These are phyloP conservation scores for Danio tinwini DNA, from an alignment of 2,797 vertebrate genomes.

Conservation along the genomic window DNA sequence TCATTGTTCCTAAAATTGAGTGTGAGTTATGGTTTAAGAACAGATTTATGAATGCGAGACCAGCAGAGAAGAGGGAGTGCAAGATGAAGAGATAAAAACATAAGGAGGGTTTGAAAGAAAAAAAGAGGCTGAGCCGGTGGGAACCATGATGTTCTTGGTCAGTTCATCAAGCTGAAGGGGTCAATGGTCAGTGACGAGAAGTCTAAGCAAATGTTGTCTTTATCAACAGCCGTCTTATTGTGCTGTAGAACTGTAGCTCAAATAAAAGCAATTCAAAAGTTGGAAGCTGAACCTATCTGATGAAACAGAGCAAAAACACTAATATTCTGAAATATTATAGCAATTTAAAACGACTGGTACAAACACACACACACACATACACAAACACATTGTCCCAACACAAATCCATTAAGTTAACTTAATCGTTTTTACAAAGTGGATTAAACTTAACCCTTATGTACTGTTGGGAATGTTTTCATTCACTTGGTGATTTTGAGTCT, in stretches of 20 bases:
- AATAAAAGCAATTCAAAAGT: not conserved
- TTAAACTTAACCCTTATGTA: too few relatives aligned
- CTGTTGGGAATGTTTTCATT: too few relatives aligned
- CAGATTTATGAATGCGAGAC: conserved; percentile 36
- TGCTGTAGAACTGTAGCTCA: not conserved
- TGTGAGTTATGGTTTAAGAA: conserved; percentile 51
- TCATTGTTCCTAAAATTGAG: conserved; percentile 75
- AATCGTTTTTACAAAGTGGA: too few relatives aligned
- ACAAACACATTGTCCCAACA: too few relatives aligned
- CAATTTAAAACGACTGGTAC: too few relatives aligned
- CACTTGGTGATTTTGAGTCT: too few relatives aligned
- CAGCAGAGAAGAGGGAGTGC: conserved; percentile 30
- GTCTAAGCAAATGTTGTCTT: conserved; percentile 25
- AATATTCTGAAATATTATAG: too few relatives aligned
- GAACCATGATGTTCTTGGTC: conserved; percentile 30
- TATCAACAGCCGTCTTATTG: not conserved
- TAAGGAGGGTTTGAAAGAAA: conserved; percentile 61
- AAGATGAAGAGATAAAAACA: conserved; percentile 61
- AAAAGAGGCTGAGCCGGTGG: conserved; percentile 9
- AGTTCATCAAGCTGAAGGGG: conserved; percentile 34
- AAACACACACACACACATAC: too few relatives aligned
- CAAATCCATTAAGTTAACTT: too few relatives aligned
- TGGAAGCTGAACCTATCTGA: not conserved
- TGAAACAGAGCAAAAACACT: too few relatives aligned
- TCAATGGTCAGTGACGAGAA: conserved; percentile 35